Evolutionary conservation across 2,888 invertebrate genomes (phyloP).

Genomic region (Acrobasis consociella): DNA sequence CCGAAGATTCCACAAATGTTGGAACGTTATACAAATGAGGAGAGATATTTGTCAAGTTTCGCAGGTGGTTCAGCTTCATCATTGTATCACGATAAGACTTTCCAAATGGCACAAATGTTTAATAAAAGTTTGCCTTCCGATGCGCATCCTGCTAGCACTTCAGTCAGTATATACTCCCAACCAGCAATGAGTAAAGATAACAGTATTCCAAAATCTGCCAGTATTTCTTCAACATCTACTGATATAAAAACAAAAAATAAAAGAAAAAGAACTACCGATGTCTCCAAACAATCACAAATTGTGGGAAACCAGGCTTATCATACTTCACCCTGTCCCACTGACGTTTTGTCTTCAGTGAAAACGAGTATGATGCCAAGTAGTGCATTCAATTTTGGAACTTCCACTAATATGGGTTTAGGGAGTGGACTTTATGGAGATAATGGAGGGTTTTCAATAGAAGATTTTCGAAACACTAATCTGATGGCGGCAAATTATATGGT

Average conservation of each 20-base stretch:
- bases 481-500: slow-evolving; percentile 80
- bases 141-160: slow-evolving; percentile 56
- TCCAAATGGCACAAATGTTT: slow-evolving; percentile 84
- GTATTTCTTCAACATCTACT: slow-evolving; percentile 44
- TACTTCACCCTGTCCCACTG: slow-evolving; percentile 83
- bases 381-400: slow-evolving; percentile 92
- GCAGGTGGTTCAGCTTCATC: slow-evolving; percentile 62
- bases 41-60: slow-evolving; percentile 78
- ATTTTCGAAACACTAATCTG: slow-evolving; percentile 85
- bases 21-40: slow-evolving; percentile 82
- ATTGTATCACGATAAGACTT: slow-evolving; percentile 83
- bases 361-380: slow-evolving; percentile 89
- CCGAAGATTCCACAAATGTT: slow-evolving; percentile 84
- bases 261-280: slow-evolving; percentile 63
- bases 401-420: slow-evolving; percentile 82
- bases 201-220: slow-evolving; percentile 58
- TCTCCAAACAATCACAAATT: slow-evolving; percentile 51
- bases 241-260: slow-evolving; percentile 64
- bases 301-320: slow-evolving; percentile 75
- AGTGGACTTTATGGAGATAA: slow-evolving; percentile 85
- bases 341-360: slow-evolving; percentile 67
- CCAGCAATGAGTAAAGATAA: slow-evolving; percentile 63
- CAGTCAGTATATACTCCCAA: slow-evolving; percentile 66
- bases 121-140: slow-evolving; percentile 73
- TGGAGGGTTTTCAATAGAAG: slow-evolving; percentile 85